Evolutionary conservation across 2,888 invertebrate genomes (phyloP).

Genomic region (Mythimna lalbum): DNA sequence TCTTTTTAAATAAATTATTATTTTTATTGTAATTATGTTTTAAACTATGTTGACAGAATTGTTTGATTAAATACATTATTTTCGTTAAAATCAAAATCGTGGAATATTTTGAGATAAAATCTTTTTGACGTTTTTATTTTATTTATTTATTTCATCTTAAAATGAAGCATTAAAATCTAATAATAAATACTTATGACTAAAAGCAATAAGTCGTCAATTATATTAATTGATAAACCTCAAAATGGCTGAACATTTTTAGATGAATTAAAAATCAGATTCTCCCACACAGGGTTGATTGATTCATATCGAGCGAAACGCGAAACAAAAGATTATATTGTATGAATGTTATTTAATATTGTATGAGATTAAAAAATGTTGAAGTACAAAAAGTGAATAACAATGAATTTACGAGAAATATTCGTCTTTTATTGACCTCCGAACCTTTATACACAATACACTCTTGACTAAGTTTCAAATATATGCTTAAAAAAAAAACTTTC

Average conservation of each 20-base stretch:
- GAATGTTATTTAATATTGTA: slow-evolving; percentile 86
- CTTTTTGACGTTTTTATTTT: not conserved
- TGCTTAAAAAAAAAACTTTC: too few species aligned
- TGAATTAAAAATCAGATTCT: slow-evolving; percentile 11
- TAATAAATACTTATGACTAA: slow-evolving; percentile 21
- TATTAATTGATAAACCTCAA: slow-evolving; percentile 61
- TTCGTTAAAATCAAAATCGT: not conserved
- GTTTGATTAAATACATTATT: not conserved
- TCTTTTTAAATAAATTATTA: slow-evolving; percentile 11
- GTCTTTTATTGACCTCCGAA: slow-evolving; percentile 77
- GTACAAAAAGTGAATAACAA: slow-evolving; percentile 87
- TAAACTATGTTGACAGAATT: slow-evolving; percentile 22
- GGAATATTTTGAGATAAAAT: slow-evolving; percentile 3
- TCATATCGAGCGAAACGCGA: slow-evolving; percentile 69
- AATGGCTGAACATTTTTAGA: slow-evolving; percentile 17
- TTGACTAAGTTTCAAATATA: too few species aligned
- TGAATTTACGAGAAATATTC: slow-evolving; percentile 81
- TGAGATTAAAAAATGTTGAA: slow-evolving; percentile 87
- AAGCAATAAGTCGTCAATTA: slow-evolving; percentile 63
- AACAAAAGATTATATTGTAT: slow-evolving; percentile 73
- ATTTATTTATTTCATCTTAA: slow-evolving; percentile 17
- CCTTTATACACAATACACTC: not conserved
- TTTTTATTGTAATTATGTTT: slow-evolving; percentile 11
- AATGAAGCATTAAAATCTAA: slow-evolving; percentile 16
- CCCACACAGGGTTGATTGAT: slow-evolving; percentile 3